Percentiles rank a stretch among this genome's conserved stretches.
Conservation (phyloP, 2,797 vertebrate genomes). For the Carcharodon carcharias region DNA sequence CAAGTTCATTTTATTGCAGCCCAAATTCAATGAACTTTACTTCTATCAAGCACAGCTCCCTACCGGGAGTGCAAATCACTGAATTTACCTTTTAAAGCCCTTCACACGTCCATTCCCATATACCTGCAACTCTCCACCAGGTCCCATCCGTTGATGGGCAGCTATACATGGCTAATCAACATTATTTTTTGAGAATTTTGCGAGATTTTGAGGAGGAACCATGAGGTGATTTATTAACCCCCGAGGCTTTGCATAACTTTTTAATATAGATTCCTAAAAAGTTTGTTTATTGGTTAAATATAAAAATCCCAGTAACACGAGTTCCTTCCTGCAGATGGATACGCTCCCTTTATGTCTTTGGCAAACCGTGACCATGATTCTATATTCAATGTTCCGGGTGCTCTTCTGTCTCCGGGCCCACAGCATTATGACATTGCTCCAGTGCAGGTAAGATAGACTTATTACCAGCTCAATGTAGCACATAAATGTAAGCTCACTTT, state of each 20-base stretch:
- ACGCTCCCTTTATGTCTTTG: conserved; percentile 57
- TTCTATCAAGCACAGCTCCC: too few species aligned
- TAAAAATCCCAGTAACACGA: neutral
- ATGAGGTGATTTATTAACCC: neutral
- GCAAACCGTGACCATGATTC: conserved; percentile 47
- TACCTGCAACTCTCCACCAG: neutral
- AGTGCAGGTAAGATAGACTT: conserved; percentile 48
- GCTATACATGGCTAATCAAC: neutral
- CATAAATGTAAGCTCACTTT: neutral
- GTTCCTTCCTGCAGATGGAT: conserved; percentile 46
- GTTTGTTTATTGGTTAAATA: neutral
- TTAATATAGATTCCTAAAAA: neutral
- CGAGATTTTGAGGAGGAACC: neutral
- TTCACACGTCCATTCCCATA: neutral
- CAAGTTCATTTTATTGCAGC: neutral
- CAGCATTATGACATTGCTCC: conserved; percentile 51
- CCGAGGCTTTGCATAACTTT: neutral
- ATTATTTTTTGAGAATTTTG: neutral
- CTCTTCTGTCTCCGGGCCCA: conserved; percentile 50
- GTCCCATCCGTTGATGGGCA: neutral
- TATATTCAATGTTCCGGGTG: conserved; percentile 39
- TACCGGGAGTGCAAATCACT: neutral
- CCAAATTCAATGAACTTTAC: neutral
- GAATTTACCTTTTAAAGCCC: neutral
- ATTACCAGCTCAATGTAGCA: neutral